A percentile compares a stretch with the other conserved stretches of the same genome.
Conservation (phyloP, 2,113 vertebrate species). For the Gymnobelideus leadbeateri region DNA sequence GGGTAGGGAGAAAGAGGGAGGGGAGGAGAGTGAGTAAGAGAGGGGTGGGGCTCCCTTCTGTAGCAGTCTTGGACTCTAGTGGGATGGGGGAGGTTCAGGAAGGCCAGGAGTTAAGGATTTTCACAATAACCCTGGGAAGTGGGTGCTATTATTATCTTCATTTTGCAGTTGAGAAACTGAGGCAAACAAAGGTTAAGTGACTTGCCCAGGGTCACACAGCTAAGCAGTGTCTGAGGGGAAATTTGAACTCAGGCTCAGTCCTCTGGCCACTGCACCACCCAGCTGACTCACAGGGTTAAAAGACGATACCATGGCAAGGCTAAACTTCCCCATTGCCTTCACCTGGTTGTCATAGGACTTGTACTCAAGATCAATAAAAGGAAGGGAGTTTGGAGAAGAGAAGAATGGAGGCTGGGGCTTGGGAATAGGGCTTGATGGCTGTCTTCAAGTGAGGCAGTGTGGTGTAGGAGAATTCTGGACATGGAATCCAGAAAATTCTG, state of each 20-base stretch:
- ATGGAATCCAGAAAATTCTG: neutral
- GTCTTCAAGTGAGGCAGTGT: neutral
- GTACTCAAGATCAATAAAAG: neutral
- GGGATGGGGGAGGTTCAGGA: neutral
- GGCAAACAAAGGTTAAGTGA: neutral
- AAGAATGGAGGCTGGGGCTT: neutral
- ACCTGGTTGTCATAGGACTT: neutral
- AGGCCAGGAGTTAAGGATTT: neutral
- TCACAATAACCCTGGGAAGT: neutral
- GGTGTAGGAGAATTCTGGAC: neutral
- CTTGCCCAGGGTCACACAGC: neutral
- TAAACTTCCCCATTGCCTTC: neutral
- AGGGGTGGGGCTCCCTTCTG: neutral
- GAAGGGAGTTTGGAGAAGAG: neutral
- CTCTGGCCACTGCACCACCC: no score
- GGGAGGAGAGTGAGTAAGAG: accelerated
- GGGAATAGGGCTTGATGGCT: neutral
- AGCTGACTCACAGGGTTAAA: neutral
- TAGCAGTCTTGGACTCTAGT: neutral
- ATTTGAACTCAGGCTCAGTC: neutral
- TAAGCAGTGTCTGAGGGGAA: neutral
- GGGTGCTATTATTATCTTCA: neutral
- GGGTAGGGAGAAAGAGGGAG: neutral
- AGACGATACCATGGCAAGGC: neutral
- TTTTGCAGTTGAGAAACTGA: neutral